Evolutionary conservation across 2,888 invertebrate genomes (phyloP).

Genomic region (Poecilobothrus nobilitatus): DNA sequence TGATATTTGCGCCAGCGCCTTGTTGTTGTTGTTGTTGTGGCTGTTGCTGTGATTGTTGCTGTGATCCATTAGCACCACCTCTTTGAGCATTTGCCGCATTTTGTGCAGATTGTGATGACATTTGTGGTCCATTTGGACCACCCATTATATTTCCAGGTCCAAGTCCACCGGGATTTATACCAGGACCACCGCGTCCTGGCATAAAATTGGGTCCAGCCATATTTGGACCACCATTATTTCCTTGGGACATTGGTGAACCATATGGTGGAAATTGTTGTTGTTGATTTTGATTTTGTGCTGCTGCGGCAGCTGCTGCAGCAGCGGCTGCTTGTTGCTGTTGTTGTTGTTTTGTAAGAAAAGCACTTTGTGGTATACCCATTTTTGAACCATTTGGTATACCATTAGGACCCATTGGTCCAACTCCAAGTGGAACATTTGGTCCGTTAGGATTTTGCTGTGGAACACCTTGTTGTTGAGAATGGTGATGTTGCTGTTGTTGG

Average conservation of each 20-base stretch:
- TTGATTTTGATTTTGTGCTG: slow-evolving; percentile 25
- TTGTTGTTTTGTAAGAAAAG: slow-evolving; percentile 27
- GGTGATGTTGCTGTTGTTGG: slow-evolving; percentile 27
- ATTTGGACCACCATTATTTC: slow-evolving; percentile 47
- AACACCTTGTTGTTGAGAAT: slow-evolving; percentile 27
- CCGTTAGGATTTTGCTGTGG: slow-evolving; percentile 37
- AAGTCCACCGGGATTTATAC: not conserved
- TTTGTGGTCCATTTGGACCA: slow-evolving; percentile 25
- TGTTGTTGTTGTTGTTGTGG: not conserved
- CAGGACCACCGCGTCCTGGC: slow-evolving; percentile 32
- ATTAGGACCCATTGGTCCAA: slow-evolving; percentile 19
- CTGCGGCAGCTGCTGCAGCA: slow-evolving; percentile 21
- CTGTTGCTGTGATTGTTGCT: slow-evolving; percentile 2
- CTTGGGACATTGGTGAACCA: slow-evolving; percentile 54
- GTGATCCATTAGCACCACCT: slow-evolving; percentile 14
- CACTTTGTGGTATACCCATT: slow-evolving; percentile 33
- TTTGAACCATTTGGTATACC: slow-evolving; percentile 32
- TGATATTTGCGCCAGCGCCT: not conserved
- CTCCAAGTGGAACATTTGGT: slow-evolving; percentile 15
- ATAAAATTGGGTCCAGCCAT: slow-evolving; percentile 36
- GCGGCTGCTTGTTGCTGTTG: slow-evolving; percentile 27
- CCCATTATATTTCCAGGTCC: slow-evolving; percentile 16
- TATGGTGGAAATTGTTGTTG: slow-evolving; percentile 59
- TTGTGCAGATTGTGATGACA: slow-evolving; percentile 23
- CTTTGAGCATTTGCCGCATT: slow-evolving; percentile 23